phyloP scores from a whole-genome alignment of 2,888 invertebrate species.

The Trissolcus japonicus region DNA sequence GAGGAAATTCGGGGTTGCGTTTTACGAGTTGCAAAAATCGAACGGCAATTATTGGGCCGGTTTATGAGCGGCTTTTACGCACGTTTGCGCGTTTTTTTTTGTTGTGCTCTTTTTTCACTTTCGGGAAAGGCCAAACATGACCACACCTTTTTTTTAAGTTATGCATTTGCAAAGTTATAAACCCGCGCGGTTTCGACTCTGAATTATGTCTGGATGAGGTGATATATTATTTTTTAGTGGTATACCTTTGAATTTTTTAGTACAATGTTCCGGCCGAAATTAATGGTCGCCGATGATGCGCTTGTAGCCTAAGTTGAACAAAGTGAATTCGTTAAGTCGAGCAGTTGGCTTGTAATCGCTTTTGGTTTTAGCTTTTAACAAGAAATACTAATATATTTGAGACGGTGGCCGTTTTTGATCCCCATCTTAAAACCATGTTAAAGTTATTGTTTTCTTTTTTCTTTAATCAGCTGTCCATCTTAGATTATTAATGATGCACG shows the following conservation, averaged over 20 bases:
- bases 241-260: conserved; percentile 22
- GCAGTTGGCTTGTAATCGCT: not conserved
- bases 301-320: conserved; percentile 6
- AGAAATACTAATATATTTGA: too few relatives aligned
- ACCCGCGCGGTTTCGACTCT: conserved; percentile 38
- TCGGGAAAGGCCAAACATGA: conserved; percentile 41
- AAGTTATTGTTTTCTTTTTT: too few relatives aligned
- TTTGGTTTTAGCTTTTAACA: too few relatives aligned
- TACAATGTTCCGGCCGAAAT: conserved; percentile 28
- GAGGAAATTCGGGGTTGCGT: conserved; percentile 39
- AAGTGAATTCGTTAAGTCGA: conserved; percentile 15
- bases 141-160: conserved; percentile 51
- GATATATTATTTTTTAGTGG: conserved; percentile 47
- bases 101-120: conserved; percentile 44
- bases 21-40: conserved; percentile 70
- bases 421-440: too few relatives aligned
- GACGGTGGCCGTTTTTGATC: too few relatives aligned
- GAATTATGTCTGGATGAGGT: conserved; percentile 37
- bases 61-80: conserved; percentile 62
- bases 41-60: conserved; percentile 72
- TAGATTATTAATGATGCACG: too few relatives aligned
- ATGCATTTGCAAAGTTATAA: conserved; percentile 53
- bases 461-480: too few relatives aligned
- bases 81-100: conserved; percentile 26
- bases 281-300: conserved; percentile 21